These are phyloP conservation scores for Bryconaethiops microstoma DNA, from an alignment of 2,797 vertebrate species.

Conservation along the genomic window DNA sequence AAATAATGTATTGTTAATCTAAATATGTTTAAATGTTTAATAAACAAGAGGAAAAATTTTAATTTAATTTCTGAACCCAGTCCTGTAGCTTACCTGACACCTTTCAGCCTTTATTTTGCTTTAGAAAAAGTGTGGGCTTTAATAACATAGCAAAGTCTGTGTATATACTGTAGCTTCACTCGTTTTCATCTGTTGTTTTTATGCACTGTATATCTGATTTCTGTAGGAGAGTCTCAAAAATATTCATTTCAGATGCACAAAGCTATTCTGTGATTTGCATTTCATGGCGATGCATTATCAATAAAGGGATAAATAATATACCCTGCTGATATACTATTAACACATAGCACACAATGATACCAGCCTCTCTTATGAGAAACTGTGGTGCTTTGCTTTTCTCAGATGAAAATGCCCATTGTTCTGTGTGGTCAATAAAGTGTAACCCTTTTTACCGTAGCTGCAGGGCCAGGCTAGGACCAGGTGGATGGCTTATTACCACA, in stretches of 20 bases:
- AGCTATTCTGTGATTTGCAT: neutral
- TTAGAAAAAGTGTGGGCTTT: no score
- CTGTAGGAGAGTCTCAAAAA: neutral
- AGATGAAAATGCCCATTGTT: neutral
- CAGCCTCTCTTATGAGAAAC: neutral
- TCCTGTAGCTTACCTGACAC: no score
- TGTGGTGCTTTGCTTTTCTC: neutral
- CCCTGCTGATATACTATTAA: neutral
- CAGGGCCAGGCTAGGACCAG: slow-evolving; percentile 19
- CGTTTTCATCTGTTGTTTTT: no score
- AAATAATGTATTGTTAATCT: no score
- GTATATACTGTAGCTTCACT: no score
- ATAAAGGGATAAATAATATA: slow-evolving; percentile 7
- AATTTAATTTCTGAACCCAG: no score
- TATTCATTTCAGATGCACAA: neutral
- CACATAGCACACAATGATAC: neutral
- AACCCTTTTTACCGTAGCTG: slow-evolving; percentile 32
- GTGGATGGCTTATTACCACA: slow-evolving; percentile 33
- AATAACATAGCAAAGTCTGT: no score
- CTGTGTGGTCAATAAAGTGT: slow-evolving; percentile 27
- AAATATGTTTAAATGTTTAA: no score
- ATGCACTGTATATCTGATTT: neutral
- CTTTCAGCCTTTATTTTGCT: no score
- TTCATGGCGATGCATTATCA: neutral
- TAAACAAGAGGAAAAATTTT: no score